Base-by-base conservation (phyloP, 2,888 invertebrate species). In the Proisotoma minuta region DNA sequence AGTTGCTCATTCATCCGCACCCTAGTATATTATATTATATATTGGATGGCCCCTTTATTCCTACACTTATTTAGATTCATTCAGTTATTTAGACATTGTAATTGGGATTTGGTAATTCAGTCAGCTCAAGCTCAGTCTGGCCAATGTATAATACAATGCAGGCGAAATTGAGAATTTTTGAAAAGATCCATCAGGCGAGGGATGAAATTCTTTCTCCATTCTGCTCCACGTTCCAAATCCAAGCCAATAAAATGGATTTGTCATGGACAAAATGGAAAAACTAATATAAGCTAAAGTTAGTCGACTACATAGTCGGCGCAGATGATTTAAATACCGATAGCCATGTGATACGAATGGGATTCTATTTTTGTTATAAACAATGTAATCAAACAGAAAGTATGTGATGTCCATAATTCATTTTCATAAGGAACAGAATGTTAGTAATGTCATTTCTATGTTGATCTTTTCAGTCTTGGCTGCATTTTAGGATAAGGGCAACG, bases 181-280 rank as follows among this genome's bases (percentile, higher is more conserved):
- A 34, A 34, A 34, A 34, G 15, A 34, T 34, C 34, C 34, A 34
- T 10, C 34, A 34, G n/a, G n/a, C n/a, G n/a, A n/a, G n/a, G n/a
- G n/a, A n/a, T n/a, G n/a, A n/a, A n/a, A n/a, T n/a, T n/a, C n/a
- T n/a, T n/a, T n/a, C n/a, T n/a, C n/a, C n/a, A n/a, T n/a, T n/a
- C n/a, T n/a, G n/a, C n/a, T n/a, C n/a, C n/a, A n/a, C n/a, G n/a
- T n/a, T n/a, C n/a, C n/a, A n/a, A n/a, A n/a, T n/a, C n/a, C n/a
- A n/a, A n/a, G n/a, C 26, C 23, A 56, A 56, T 56, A 56, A 56
- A 56, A 47, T 23, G 47, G 43, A 56, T 56, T 56, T 43, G 56
- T 56, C 56, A 56, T 40, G 56, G 47, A 56, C 20, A 8, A 8
- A 8, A 34, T 15, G 34, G 34, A 15, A 34, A 34, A 34, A 15